These are phyloP conservation scores for Philereme vetulata DNA, from an alignment of 2,888 invertebrate species.

Conservation along the genomic window DNA sequence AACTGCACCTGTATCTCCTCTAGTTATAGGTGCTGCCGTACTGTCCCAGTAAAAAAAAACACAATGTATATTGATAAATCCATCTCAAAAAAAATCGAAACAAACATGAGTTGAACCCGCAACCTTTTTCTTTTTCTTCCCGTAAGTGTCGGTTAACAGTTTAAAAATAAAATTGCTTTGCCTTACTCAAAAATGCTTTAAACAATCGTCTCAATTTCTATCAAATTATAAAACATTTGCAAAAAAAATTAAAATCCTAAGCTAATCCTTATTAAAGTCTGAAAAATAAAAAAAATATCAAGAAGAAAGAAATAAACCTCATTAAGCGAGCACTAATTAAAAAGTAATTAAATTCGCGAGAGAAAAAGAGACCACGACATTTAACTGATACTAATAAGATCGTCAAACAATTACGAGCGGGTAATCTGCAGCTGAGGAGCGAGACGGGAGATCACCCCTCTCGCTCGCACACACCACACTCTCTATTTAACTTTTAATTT, in stretches of 20 bases:
- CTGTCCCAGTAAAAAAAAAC: too few species aligned
- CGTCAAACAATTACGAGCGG: slow-evolving; percentile 82
- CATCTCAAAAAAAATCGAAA: too few species aligned
- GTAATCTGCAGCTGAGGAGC: slow-evolving; percentile 58
- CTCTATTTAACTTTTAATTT: slow-evolving; percentile 85
- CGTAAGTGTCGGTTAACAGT: too few species aligned
- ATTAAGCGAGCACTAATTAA: slow-evolving; percentile 79
- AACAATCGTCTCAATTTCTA: background rate
- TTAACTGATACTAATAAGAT: slow-evolving; percentile 84
- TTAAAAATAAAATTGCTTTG: too few species aligned
- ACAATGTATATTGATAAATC: too few species aligned
- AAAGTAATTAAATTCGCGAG: slow-evolving; percentile 81
- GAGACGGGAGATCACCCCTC: slow-evolving; percentile 45
- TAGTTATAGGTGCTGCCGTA: too few species aligned
- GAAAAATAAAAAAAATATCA: slow-evolving; percentile 47
- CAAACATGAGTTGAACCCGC: too few species aligned
- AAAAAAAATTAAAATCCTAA: background rate
- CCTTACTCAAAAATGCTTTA: too few species aligned
- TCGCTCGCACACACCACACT: slow-evolving; percentile 61
- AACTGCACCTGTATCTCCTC: too few species aligned
- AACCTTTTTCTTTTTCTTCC: too few species aligned
- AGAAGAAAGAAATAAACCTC: slow-evolving; percentile 60
- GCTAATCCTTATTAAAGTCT: slow-evolving; percentile 24
- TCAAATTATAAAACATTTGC: background rate
- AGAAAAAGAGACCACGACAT: slow-evolving; percentile 81